Base-by-base conservation (phyloP, 2,888 invertebrate species). In the Chromoteleia sp. region DNA sequence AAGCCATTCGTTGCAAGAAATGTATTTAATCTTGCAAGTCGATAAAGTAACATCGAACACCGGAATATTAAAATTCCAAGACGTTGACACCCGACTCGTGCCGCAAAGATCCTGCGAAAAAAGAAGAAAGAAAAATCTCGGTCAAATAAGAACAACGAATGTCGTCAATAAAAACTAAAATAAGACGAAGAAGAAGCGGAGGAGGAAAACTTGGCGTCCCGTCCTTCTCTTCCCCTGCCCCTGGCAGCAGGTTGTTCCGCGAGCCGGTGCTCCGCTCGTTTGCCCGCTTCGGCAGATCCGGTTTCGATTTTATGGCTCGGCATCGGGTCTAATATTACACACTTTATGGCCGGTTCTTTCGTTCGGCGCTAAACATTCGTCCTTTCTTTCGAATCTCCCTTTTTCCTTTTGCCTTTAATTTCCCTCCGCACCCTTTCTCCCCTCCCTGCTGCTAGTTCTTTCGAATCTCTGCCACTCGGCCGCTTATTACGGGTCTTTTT, bases 261-360 rank as follows among this genome's bases (percentile, higher is more conserved):
- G 76, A 74, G 82, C 63, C 73, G 68, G 76, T 75, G 61, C 52
- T 29, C 5, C 71, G 82, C 78, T 85, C 84, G 84, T 86, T 87
- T 85, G 84, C 81, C 83, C 85, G 83, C 85, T 84, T 79, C 81
- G 75, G 52, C 77, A 86, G 86, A 88, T 89, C 88, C 88, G 87
- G 86, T 89, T 89, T 88, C 87, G 85, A 87, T 87, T 89, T 89
- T 89, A 89, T 86, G 84, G 85, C 85, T 84, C 84, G 78, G 81
- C 84, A 85, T 87, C 86, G 71, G 50, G 59, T 86, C 85, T 87
- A 84, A 87, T 88, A 88, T 87, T 87, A 87, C 84, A 86, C 84
- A 80, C 85, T 89, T 88, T 88, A 88, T 86, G 85, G 84, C 75
- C 79, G 76, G 76, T 84, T 83, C 81, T 80, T 67, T 63, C 71